These are phyloP conservation scores for Trachelus iudaicus DNA, from an alignment of 2,888 invertebrate genomes.

Conservation along the genomic window DNA sequence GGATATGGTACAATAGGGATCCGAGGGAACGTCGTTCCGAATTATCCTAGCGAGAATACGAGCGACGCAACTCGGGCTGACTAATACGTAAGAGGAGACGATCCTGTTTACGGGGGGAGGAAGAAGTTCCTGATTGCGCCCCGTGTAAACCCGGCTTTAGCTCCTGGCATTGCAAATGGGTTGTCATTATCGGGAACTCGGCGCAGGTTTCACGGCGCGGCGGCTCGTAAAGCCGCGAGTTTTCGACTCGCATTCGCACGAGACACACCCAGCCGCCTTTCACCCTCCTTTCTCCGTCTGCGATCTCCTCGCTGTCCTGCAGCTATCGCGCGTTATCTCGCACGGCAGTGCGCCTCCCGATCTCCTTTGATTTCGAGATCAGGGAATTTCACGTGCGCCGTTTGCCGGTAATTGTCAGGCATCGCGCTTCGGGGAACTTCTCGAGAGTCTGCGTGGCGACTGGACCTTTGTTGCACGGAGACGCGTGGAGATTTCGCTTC, in stretches of 20 bases:
- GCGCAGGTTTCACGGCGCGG: neutral
- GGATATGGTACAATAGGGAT: neutral
- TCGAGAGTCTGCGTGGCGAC: neutral
- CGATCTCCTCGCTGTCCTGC: neutral
- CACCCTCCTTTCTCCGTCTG: slow-evolving; percentile 40
- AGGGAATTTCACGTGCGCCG: neutral
- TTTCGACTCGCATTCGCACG: slow-evolving; percentile 43
- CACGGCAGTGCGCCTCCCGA: neutral
- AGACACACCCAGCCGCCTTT: slow-evolving; percentile 52
- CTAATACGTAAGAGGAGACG: neutral
- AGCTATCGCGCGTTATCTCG: neutral
- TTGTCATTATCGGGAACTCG: neutral
- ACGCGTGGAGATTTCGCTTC: neutral
- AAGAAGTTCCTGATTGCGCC: neutral
- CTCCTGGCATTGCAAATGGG: neutral
- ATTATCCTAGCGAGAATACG: neutral
- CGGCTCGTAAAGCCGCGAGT: slow-evolving; percentile 24
- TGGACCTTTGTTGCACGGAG: neutral
- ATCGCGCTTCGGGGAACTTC: neutral
- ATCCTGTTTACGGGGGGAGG: neutral
- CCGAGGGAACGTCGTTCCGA: neutral
- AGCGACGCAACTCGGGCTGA: neutral
- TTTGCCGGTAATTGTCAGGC: fast-evolving
- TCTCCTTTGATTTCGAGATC: neutral
- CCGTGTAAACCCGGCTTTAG: neutral